A percentile compares a stretch with the other conserved stretches of the same genome.
phyloP scores from a whole-genome alignment of 2,888 invertebrate species.

The Hyposoter didymator region DNA sequence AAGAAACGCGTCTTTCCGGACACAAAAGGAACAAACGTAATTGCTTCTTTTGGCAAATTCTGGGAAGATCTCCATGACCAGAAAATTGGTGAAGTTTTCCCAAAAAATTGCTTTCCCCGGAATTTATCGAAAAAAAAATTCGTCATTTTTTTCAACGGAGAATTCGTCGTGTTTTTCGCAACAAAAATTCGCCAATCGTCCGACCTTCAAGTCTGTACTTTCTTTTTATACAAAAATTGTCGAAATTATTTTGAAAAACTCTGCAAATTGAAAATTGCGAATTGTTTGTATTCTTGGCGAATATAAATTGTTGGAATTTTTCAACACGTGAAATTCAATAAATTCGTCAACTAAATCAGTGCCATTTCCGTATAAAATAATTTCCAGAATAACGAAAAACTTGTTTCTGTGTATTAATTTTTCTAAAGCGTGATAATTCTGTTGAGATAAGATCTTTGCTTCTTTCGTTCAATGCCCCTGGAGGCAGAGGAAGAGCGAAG shows the following conservation, averaged over 20 bases:
- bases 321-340: background rate
- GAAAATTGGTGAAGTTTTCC: background rate
- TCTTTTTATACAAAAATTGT: too few species aligned
- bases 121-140: background rate
- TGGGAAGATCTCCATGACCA: background rate
- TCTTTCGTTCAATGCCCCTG: conserved; percentile 37
- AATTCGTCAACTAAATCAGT: background rate
- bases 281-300: background rate
- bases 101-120: background rate
- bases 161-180: too few species aligned
- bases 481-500: conserved; percentile 24
- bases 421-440: background rate
- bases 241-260: too few species aligned
- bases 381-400: background rate
- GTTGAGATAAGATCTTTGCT: conserved; percentile 3
- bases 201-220: too few species aligned
- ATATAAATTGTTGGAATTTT: background rate
- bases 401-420: background rate
- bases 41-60: background rate
- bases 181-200: too few species aligned
- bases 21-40: background rate
- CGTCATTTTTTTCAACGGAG: background rate
- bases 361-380: background rate
- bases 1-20: background rate
- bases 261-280: too few species aligned